Percentiles rank a stretch among this genome's conserved stretches.
These are phyloP conservation scores for Chrysolina oricalcia DNA, from an alignment of 2,888 invertebrate species.

Conservation along the genomic window DNA sequence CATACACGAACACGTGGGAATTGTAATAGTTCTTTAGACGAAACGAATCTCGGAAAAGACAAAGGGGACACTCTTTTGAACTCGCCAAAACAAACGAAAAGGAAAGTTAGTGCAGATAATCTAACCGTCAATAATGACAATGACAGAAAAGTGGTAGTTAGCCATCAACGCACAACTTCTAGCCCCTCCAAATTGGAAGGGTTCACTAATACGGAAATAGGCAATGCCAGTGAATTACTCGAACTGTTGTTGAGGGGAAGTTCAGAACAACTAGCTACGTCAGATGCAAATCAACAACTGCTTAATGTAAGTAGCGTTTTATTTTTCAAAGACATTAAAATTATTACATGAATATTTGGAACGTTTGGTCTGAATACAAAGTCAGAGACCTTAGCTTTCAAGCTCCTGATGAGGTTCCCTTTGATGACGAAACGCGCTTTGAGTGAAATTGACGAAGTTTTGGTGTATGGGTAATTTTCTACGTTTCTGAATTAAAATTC, in stretches of 20 bases:
- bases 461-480: no score
- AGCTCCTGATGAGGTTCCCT: no score
- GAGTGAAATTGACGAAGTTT: no score
- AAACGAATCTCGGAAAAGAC: conserved; percentile 52
- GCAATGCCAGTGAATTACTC: conserved; percentile 78
- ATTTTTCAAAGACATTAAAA: background rate
- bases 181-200: conserved; percentile 86
- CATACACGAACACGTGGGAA: conserved; percentile 70
- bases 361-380: no score
- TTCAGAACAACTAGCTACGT: conserved; percentile 83
- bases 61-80: conserved; percentile 51
- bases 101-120: conserved; percentile 71
- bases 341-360: no score
- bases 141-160: conserved; percentile 71
- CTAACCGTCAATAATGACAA: conserved; percentile 58
- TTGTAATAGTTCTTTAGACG: conserved; percentile 75
- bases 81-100: conserved; percentile 62
- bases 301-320: conserved; percentile 65
- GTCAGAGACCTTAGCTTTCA: no score
- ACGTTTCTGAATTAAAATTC: no score
- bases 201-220: conserved; percentile 71
- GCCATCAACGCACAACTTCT: conserved; percentile 85
- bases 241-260: conserved; percentile 86
- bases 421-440: no score
- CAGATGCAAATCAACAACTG: conserved; percentile 68